Evolutionary conservation across 2,888 invertebrate species (phyloP).

Genomic region (Ceriagrion tenellum): DNA sequence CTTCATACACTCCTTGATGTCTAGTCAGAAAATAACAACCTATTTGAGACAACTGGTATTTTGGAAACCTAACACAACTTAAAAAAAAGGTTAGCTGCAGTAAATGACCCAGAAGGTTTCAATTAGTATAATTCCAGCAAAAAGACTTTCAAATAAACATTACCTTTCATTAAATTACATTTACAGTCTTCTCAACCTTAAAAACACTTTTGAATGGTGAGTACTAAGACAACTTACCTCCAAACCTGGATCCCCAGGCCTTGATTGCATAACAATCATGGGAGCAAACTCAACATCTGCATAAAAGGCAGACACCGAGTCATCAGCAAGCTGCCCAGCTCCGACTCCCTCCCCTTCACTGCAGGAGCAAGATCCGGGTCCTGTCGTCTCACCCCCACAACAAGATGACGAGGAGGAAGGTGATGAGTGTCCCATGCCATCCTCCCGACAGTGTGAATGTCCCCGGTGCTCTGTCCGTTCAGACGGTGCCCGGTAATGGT

Average conservation of each 20-base stretch:
- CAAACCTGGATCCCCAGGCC: slow-evolving; percentile 60
- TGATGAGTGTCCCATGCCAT: slow-evolving; percentile 49
- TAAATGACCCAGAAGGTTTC: no score
- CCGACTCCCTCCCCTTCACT: slow-evolving; percentile 47
- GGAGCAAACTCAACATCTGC: slow-evolving; percentile 59
- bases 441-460: slow-evolving; percentile 48
- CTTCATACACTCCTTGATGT: no score
- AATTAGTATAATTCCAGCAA: no score
- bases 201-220: neutral
- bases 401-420: slow-evolving; percentile 55
- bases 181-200: no score
- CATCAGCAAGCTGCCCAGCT: slow-evolving; percentile 29
- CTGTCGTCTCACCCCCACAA: slow-evolving; percentile 60
- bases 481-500: slow-evolving; percentile 39
- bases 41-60: no score
- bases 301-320: slow-evolving; percentile 59
- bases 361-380: slow-evolving; percentile 57
- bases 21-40: no score
- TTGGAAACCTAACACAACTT: no score
- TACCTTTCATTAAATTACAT: no score
- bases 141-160: no score
- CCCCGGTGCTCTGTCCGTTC: slow-evolving; percentile 39
- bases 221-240: neutral
- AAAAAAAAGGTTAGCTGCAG: no score
- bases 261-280: slow-evolving; percentile 55